A percentile compares a stretch with the other conserved stretches of the same genome.
phyloP scores from a whole-genome alignment of 2,888 invertebrate species.

The Abrostola triplasia region DNA sequence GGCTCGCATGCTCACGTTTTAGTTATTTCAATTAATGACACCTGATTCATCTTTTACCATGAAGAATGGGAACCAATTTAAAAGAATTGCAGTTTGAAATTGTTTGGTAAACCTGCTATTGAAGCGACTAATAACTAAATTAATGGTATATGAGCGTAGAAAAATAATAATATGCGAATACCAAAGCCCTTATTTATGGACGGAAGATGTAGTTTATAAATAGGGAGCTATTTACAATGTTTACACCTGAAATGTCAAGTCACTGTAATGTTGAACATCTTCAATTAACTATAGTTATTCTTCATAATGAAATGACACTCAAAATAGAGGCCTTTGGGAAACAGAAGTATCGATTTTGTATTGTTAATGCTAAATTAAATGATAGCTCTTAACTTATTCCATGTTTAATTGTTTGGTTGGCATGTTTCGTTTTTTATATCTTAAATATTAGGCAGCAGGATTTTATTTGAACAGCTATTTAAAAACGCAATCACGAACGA shows the following conservation, averaged over 20 bases:
- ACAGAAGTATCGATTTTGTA: no score
- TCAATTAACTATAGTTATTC: not conserved
- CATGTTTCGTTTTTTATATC: no score
- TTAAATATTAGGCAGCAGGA: conserved; percentile 19
- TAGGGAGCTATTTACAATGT: not conserved
- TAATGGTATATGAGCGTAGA: conserved; percentile 22
- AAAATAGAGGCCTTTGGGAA: no score
- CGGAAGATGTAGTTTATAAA: conserved; percentile 6
- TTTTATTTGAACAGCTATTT: conserved; percentile 23
- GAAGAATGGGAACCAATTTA: conserved; percentile 60
- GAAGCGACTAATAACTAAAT: conserved; percentile 39
- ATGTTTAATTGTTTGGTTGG: not conserved
- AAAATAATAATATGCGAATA: conserved; percentile 21
- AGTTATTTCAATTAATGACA: conserved; percentile 56
- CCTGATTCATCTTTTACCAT: conserved; percentile 54
- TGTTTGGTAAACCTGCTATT: conserved; percentile 48
- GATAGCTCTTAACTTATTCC: not conserved
- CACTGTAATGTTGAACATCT: not conserved
- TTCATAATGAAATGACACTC: not conserved
- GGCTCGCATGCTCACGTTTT: not conserved
- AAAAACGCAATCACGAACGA: conserved; percentile 30
- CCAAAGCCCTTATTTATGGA: conserved; percentile 17
- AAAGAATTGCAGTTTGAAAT: conserved; percentile 56
- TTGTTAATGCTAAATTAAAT: not conserved
- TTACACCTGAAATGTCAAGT: not conserved